Base-by-base conservation (phyloP, 2,797 vertebrate species). In the Atherinosoma microstoma region DNA sequence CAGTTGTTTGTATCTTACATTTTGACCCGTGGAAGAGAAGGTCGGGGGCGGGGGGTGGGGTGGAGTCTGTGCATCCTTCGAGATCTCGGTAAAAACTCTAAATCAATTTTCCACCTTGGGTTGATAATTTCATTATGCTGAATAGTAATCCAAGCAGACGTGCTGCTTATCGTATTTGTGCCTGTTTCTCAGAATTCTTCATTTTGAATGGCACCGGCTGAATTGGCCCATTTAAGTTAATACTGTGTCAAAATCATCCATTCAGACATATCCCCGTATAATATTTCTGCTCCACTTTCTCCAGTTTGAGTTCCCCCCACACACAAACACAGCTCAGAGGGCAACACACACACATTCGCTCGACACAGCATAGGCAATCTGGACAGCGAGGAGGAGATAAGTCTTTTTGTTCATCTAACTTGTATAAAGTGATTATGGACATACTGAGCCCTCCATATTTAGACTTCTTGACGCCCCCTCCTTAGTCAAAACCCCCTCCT, bases 391-490 rank as follows among this genome's bases (percentile, higher is more conserved):
- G 63, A 80, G 79, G 76, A 94, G 89, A 94, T 93, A 92, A 91
- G 91, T 89, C 88, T 89, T 91, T 93, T 85, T 92, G 91, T 92
- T 89, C 87, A 84, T 93, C 84, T 90, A 91, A 94, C 91, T 93
- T 93, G 87, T 91, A 89, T 94, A 94, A 94, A 94, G 92, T 94
- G 92, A 94, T 95, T 94, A 95, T 84, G 82, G 90, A 86, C 91
- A 89, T 92, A 85, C 88, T 94, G 91, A 92, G 88, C 84, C 87
- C 89, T 89, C 92, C 91, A 91, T 93, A 94, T 95, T 95, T 95
- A 95, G 94, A 94, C 94, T 94, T 91, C 94, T 94, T 90, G 94
- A 95, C 92, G 93, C 94, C 92, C 91, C 89, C 84, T 82, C 85
- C 88, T 86, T 86, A 85, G 87, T 84, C 87, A 80, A 80, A 27